Base-by-base conservation (phyloP, 2,797 vertebrate species). In the Pseudochaenichthys georgianus region DNA sequence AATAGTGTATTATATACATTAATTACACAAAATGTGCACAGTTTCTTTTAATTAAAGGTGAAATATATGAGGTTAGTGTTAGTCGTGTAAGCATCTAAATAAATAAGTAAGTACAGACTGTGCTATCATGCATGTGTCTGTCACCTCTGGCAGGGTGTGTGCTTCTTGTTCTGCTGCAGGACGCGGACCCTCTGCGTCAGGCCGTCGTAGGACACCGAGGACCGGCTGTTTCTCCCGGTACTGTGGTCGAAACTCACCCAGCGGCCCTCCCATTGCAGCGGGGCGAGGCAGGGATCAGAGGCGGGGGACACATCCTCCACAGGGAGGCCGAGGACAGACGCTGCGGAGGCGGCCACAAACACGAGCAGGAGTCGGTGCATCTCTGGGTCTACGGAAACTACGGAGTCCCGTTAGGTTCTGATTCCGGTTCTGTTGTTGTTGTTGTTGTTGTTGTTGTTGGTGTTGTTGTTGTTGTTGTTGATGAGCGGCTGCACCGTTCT, bases 101-200 rank as follows among this genome's bases (percentile, higher is more conserved):
- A n/a, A 28, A 28, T 28, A 28, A 5, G 28, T 28, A 28, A 28
- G 28, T 28, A 28, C 28, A 28, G 28, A 1, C 28, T 28, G 28
- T 28, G 28, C 28, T 28, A 28, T 28, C 28, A 28, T 28, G 28
- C 28, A 28, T 28, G 4, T 28, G 4, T 28, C 28, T 28, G 4
- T 78, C 90, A 98, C 97, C 93, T 97, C 93, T 97, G 97, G 91
- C 97, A 98, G 3, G 97, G 98, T 34, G 97, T 95, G 82, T 98
- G 95, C 52, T 95, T 96, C 87, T 96, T 98, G 88, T 92, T 93
- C 90, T 97, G 96, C 87, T 98, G 96, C 88, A 98, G 92, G 72
- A 98, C 82, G 34, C 97, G 90, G 64, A 98, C 75, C 73, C 96
- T 94, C 86, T 95, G 95, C 77, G 95, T 94, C 75, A 85, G 89